Conservation (phyloP, 2,888 invertebrate species). For the Barypeithes pellucidus region DNA sequence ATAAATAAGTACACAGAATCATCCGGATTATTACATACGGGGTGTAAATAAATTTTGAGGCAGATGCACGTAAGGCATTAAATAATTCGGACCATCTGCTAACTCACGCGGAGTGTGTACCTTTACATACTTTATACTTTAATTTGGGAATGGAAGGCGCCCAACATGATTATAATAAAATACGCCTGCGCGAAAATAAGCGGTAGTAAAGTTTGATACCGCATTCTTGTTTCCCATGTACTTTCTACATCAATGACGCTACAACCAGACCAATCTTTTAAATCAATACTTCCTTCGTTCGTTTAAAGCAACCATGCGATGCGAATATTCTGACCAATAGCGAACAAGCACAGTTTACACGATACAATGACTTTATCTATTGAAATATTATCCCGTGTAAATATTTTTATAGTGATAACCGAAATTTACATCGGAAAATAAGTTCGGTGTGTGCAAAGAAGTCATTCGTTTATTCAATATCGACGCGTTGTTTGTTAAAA, state of each 20-base stretch:
- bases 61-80: constrained; percentile 4
- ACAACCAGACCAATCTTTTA: not conserved
- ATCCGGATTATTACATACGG: too few species aligned
- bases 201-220: constrained; percentile 39
- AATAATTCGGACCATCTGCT: constrained; percentile 21
- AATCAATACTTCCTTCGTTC: constrained; percentile 41
- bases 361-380: constrained; percentile 35
- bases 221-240: constrained; percentile 22
- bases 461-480: not conserved
- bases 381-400: constrained; percentile 23
- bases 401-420: constrained; percentile 32
- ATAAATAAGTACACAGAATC: too few species aligned
- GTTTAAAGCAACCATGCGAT: constrained; percentile 47
- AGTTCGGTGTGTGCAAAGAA: not conserved
- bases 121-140: too few species aligned
- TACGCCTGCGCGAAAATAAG: not conserved
- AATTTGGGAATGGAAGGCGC: not conserved
- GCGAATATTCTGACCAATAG: constrained; percentile 44
- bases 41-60: not conserved
- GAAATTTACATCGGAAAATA: constrained; percentile 1
- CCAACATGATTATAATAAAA: not conserved
- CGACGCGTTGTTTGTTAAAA: not conserved
- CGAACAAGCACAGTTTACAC: constrained; percentile 39
- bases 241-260: constrained; percentile 22
- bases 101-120: not conserved